phyloP scores from a whole-genome alignment of 2,888 invertebrate species.

The Drosophila barbarae region DNA sequence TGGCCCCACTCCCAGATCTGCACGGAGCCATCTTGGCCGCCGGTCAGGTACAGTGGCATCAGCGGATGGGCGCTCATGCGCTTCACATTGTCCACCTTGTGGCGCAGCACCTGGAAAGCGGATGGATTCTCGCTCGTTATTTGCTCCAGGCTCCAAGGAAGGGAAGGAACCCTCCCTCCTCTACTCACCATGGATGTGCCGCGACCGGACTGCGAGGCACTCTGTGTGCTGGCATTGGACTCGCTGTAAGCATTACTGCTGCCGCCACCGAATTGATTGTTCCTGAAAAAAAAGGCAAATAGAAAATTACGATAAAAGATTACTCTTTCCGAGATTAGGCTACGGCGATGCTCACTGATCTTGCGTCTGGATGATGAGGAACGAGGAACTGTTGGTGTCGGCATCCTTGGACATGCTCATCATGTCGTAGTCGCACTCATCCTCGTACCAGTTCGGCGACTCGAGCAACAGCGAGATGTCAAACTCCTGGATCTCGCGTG shows the following conservation, averaged over 20 bases:
- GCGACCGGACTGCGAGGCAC: constrained; percentile 86
- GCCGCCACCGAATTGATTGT: constrained; percentile 55
- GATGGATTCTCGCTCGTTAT: neutral
- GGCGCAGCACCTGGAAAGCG: constrained; percentile 89
- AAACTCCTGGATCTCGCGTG: constrained; percentile 98
- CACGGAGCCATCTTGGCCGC: constrained; percentile 97
- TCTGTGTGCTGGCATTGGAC: constrained; percentile 63
- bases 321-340: neutral
- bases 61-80: constrained; percentile 97
- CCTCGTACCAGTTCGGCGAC: constrained; percentile 95
- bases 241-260: constrained; percentile 60
- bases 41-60: constrained; percentile 95
- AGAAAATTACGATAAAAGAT: no score
- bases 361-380: constrained; percentile 91
- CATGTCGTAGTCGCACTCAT: constrained; percentile 98
- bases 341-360: constrained; percentile 66
- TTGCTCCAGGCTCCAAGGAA: no score
- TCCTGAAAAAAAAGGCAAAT: constrained; percentile 38
- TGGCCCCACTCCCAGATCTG: constrained; percentile 99
- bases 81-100: constrained; percentile 95
- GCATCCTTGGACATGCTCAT: constrained; percentile 89
- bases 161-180: neutral
- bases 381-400: constrained; percentile 83
- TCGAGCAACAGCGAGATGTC: constrained; percentile 95
- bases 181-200: constrained; percentile 91